phyloP scores from a whole-genome alignment of 2,797 vertebrate genomes.

The Eleutherodactylus coqui region DNA sequence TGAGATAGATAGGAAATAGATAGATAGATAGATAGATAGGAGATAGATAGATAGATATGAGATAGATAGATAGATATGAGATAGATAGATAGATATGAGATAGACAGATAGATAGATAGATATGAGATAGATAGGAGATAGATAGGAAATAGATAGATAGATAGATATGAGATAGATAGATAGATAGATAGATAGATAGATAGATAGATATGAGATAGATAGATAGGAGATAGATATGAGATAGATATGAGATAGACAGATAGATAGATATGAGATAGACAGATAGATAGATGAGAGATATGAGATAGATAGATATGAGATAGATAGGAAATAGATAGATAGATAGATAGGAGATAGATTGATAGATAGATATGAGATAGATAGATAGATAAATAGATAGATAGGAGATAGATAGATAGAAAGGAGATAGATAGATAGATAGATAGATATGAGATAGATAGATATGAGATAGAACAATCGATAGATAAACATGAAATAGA shows the following conservation, averaged over 20 bases:
- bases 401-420: background rate
- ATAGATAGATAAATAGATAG: constrained; percentile 19
- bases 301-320: constrained; percentile 18
- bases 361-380: background rate
- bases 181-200: constrained; percentile 20
- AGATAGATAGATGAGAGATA: constrained; percentile 9
- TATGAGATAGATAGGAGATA: constrained; percentile 5
- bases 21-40: background rate
- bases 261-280: background rate
- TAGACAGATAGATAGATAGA: background rate
- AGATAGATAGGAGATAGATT: constrained; percentile 8
- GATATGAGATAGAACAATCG: background rate
- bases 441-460: constrained; percentile 11
- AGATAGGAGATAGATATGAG: background rate
- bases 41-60: background rate
- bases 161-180: constrained; percentile 3
- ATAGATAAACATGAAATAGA: background rate
- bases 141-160: constrained; percentile 12
- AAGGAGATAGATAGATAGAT: no score
- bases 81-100: constrained; percentile 20
- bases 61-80: constrained; percentile 20
- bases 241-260: background rate
- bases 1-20: background rate
- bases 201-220: background rate
- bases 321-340: background rate